Base-by-base conservation (phyloP, 1,140 invertebrate species). In the Thaumatotibia leucotreta region DNA sequence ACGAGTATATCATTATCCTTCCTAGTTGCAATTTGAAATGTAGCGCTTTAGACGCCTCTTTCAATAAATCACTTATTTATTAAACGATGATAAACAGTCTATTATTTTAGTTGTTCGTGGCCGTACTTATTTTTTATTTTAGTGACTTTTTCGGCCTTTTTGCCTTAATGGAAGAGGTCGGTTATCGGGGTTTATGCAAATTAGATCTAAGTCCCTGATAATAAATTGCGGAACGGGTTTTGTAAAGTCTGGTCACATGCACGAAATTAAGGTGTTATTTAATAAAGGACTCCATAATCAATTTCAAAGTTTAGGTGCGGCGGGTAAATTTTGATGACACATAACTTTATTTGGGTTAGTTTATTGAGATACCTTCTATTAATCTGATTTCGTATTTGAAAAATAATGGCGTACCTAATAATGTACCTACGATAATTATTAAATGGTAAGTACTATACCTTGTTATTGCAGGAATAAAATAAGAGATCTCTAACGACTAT, bases 221-320 rank as follows among this genome's bases (percentile, higher is more conserved):
- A 52, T 52, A 54, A 54, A 54, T 54, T 54, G 23, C 22, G 50
- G 24, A 54, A 54, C 50, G 20, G 50, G 50, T 54, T 54, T 22
- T 27, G 50, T 54, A 45, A 14, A 45, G 39, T 45, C 39, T 11
- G 39, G 39, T 45, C 39, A 35, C 33, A 35, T 35, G n/a, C 33
- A 45, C 39, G 39, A 45, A 20, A 45, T 45, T 20, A 45, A 45
- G 39, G 39, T 20, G 39, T 45, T 45, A 45, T 45, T 45, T 45
- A 45, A 45, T 45, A 20, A 45, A 45, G 5, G 5, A 8, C 39
- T 14, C n/a, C 6, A 14, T 5, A 45, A 45, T 45, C 17, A 8
- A 45, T 17, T 45, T 4, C 5, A 45, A 45, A 45, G 39, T 45
- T 45, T 45, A 39, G 39, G n/a, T 2, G 4, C 14, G n/a, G 4